Evolutionary conservation across 2,113 vertebrate species (phyloP).

Genomic region (Tragulus kanchil): DNA sequence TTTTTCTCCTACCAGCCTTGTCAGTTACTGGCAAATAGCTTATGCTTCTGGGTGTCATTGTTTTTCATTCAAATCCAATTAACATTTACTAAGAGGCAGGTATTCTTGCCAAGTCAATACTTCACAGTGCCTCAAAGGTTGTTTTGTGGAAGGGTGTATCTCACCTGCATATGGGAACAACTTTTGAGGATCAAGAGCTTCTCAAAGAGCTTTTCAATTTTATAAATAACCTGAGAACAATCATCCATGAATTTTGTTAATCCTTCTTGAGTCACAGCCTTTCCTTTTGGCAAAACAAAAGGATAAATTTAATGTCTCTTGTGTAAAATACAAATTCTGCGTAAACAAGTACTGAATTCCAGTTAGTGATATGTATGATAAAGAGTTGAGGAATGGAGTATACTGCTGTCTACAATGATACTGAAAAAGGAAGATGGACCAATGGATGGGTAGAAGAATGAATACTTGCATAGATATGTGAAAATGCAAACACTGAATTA

Average conservation of each 20-base stretch:
- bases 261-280: not conserved
- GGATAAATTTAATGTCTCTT: slow-evolving; percentile 7
- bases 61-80: not conserved
- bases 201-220: slow-evolving; percentile 15
- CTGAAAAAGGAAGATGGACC: not conserved
- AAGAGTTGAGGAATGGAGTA: not conserved
- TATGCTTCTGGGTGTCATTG: not conserved
- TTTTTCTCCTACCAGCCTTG: not conserved
- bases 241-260: not conserved
- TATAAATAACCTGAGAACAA: not conserved
- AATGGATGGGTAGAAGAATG: not conserved
- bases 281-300: slow-evolving; percentile 56
- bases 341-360: not conserved
- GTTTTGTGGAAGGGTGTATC: not conserved
- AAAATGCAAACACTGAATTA: not conserved
- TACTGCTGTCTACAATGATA: not conserved
- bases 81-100: not conserved
- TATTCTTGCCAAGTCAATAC: not conserved
- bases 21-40: not conserved
- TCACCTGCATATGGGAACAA: not conserved
- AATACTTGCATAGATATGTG: not conserved
- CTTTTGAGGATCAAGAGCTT: not conserved
- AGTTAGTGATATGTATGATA: not conserved
- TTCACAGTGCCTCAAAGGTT: not conserved
- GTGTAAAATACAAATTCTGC: not conserved